Percentiles rank a stretch among this genome's conserved stretches.
phyloP scores from a whole-genome alignment of 2,797 vertebrate genomes.

The Acanthurus lineatus region DNA sequence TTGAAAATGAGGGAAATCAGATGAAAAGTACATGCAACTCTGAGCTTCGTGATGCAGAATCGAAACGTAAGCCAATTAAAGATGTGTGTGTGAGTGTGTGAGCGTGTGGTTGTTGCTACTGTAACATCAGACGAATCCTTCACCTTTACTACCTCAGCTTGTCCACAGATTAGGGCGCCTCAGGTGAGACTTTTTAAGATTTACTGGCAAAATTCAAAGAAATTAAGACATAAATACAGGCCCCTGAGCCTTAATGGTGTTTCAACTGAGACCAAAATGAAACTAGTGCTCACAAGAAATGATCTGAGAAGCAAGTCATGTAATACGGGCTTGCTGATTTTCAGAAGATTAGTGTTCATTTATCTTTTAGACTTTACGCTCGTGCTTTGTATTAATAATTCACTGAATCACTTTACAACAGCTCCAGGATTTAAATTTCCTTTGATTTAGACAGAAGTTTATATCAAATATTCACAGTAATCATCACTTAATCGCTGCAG shows the following conservation, averaged over 20 bases:
- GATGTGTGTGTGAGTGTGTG: not conserved
- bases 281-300: conserved; percentile 7
- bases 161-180: not conserved
- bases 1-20: conserved; percentile 67
- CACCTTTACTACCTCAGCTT: conserved; percentile 29
- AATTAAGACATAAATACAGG: conserved; percentile 28
- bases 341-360: conserved; percentile 13
- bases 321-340: conserved; percentile 7
- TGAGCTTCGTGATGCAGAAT: conserved; percentile 27
- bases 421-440: not conserved
- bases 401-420: not conserved
- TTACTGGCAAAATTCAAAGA: conserved; percentile 23
- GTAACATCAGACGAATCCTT: conserved; percentile 19
- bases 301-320: not conserved
- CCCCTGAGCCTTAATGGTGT: not conserved
- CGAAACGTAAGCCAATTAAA: conserved; percentile 45
- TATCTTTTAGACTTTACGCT: conserved; percentile 16
- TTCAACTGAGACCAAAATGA: conserved; percentile 27
- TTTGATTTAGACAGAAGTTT: conserved; percentile 1
- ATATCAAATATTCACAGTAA: not conserved
- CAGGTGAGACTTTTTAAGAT: conserved; percentile 15
- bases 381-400: conserved; percentile 16
- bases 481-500: not conserved
- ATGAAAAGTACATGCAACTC: conserved; percentile 49
- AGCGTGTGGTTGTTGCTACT: not conserved